Conservation (phyloP, 2,113 vertebrate genomes). For the Callopanchax toddi region DNA sequence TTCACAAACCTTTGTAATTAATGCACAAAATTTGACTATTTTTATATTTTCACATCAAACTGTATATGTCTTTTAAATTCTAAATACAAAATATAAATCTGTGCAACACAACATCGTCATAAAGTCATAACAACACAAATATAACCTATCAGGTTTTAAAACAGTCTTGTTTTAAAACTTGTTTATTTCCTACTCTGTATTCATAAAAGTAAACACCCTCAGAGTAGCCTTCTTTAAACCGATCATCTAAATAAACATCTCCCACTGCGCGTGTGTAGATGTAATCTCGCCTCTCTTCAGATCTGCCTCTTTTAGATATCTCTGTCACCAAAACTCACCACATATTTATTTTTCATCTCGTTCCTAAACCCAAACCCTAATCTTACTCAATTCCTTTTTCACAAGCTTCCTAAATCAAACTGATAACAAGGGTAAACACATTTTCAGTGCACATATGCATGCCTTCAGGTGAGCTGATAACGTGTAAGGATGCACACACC, state of each 20-base stretch:
- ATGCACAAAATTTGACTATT: too few species aligned
- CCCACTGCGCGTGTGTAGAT: neutral
- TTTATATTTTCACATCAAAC: too few species aligned
- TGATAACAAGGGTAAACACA: constrained; percentile 16
- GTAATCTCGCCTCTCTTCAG: neutral
- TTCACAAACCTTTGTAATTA: too few species aligned
- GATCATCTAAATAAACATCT: neutral
- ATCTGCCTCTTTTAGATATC: neutral
- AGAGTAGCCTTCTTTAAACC: neutral
- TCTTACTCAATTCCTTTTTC: constrained; percentile 1
- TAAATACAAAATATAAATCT: too few species aligned
- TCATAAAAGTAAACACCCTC: too few species aligned
- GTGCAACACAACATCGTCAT: too few species aligned
- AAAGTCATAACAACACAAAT: too few species aligned
- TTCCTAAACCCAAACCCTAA: neutral
- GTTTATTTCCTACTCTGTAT: too few species aligned
- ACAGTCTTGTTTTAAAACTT: too few species aligned
- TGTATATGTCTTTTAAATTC: too few species aligned
- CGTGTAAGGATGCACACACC: constrained; percentile 6
- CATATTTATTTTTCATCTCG: constrained; percentile 6
- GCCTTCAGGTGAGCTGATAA: constrained; percentile 33
- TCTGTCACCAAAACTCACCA: neutral
- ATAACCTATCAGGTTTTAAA: too few species aligned
- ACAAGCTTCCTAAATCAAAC: constrained; percentile 26
- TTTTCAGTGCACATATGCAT: constrained; percentile 15